Evolutionary conservation across 1,140 invertebrate genomes (phyloP).

Genomic region (Matsumurasca onukii): DNA sequence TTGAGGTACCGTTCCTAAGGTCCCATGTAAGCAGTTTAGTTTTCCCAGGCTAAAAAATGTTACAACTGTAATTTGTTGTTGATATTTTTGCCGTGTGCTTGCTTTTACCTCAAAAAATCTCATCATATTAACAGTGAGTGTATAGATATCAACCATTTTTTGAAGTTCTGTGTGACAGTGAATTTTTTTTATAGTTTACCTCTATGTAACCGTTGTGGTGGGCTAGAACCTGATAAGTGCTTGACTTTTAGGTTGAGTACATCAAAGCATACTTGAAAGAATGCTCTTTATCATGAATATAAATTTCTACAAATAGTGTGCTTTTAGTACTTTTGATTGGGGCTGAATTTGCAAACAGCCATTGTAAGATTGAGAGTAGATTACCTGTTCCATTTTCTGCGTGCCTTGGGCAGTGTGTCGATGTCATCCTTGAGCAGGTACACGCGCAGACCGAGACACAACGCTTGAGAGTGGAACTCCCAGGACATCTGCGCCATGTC

Average conservation of each 20-base stretch:
- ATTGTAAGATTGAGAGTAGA: background rate
- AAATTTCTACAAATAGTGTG: background rate
- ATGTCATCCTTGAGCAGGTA: conserved; percentile 64
- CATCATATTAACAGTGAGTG: no score
- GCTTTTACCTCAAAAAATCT: no score
- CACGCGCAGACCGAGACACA: conserved; percentile 58
- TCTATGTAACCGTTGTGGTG: background rate
- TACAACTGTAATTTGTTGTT: no score
- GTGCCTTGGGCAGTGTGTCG: conserved; percentile 48
- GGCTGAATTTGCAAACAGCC: background rate
- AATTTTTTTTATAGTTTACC: background rate
- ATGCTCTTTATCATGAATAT: background rate
- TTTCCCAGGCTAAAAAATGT: no score
- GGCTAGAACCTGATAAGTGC: background rate
- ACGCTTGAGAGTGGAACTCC: conserved; percentile 58
- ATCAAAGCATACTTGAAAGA: background rate
- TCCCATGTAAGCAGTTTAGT: no score
- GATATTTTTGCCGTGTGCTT: no score
- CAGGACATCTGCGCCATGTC: conserved; percentile 64
- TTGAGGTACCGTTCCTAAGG: no score
- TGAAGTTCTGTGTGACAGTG: no score
- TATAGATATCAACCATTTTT: no score
- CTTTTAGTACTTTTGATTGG: background rate
- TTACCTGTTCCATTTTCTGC: conserved; percentile 41
- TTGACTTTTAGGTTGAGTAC: background rate